Evolutionary conservation across 2,888 invertebrate genomes (phyloP).

Genomic region (Cosmopolites sordidus): DNA sequence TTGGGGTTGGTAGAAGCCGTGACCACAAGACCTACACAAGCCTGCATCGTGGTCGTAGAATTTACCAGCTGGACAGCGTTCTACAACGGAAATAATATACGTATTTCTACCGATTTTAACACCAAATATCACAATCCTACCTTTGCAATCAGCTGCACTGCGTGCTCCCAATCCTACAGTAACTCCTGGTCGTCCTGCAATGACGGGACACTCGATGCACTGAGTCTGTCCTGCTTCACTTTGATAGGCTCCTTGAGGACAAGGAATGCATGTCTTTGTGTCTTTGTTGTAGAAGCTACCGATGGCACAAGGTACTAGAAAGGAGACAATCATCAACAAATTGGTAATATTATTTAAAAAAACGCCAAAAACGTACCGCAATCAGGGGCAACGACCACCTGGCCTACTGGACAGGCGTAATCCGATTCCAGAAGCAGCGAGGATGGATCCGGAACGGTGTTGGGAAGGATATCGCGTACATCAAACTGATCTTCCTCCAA

Average conservation of each 20-base stretch:
- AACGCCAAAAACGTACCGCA: conserved; percentile 63
- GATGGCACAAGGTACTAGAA: conserved; percentile 80
- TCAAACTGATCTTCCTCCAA: conserved; percentile 92
- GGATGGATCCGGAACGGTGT: conserved; percentile 90
- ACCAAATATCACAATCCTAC: conserved; percentile 41
- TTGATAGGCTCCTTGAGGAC: conserved; percentile 88
- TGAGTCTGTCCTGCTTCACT: conserved; percentile 86
- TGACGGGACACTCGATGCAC: conserved; percentile 85
- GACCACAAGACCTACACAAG: conserved; percentile 86
- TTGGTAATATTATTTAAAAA: not conserved
- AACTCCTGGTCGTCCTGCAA: conserved; percentile 85
- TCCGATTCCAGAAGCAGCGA: conserved; percentile 82
- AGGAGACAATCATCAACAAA: conserved; percentile 5
- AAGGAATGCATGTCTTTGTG: conserved; percentile 74
- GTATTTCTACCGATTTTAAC: not conserved
- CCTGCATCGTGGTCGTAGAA: conserved; percentile 87
- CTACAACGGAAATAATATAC: conserved; percentile 46
- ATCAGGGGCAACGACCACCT: conserved; percentile 89
- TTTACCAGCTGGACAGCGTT: conserved; percentile 90
- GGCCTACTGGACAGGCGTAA: conserved; percentile 88
- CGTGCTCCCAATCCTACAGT: conserved; percentile 83
- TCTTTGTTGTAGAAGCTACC: conserved; percentile 80
- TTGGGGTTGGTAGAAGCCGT: conserved; percentile 87
- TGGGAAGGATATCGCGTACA: conserved; percentile 87
- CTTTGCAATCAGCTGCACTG: conserved; percentile 84